Base-by-base conservation (phyloP, 2,888 invertebrate genomes). In the Lysandra bellargus region DNA sequence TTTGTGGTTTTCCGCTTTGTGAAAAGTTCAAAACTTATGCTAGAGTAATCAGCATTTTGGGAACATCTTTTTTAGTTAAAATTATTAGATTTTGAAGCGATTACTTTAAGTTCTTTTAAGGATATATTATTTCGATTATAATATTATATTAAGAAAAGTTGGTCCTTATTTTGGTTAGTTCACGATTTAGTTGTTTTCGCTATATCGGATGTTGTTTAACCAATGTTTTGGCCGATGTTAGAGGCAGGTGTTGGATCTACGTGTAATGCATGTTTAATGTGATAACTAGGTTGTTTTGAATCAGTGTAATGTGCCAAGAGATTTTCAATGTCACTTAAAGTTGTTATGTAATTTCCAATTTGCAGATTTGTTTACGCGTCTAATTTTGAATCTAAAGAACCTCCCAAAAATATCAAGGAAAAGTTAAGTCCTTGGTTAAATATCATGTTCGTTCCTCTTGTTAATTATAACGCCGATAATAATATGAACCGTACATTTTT, bases 241-340 rank as follows among this genome's bases (percentile, higher is more conserved):
- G 33, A 69, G 33, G 69, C 69, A 69, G 69, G 33, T 69, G 69
- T 69, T 37, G 6, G 33, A 17, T 33, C 33, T 69, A 33, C 69
- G 37, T 37, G 69, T 0, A 37, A 33, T 69, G 33, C 69, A 69
- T 69, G 33, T 37, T 69, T 33, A 69, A 33, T 69, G 33, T 37
- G 14, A 69, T 12, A 69, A 69, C 14, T 69, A 64, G 9, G 64
- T 30, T 64, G 64, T 30, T 14, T 61, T n/a, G 30, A 33, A 69
- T 69, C 69, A 14, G 69, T 33, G 33, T 69, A 37, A 33, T 5
- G 33, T 69, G 69, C 69, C 69, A 69, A 33, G 33, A 69, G 17
- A 69, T 69, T 69, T 69, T 69, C 37, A 69, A 69, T 69, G 69
- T 69, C 69, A 69, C 69, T 69, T 37, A 69, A 30, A 69, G 69